A percentile compares a stretch with the other conserved stretches of the same genome.
Evolutionary conservation across 2,797 vertebrate species (phyloP).

Genomic region (Distichodus sexfasciatus): DNA sequence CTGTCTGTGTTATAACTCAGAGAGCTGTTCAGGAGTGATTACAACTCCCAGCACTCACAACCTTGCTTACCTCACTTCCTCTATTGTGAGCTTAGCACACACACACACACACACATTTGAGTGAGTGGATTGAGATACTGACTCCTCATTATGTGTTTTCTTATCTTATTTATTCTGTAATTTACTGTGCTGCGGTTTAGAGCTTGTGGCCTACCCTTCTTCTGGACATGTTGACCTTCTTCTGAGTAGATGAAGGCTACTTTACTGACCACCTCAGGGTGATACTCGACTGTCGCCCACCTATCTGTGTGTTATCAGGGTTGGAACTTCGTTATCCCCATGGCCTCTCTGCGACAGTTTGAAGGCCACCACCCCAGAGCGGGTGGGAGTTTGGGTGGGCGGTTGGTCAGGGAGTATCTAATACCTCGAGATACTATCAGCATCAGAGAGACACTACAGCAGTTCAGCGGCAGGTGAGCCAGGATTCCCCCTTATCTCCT

Average conservation of each 20-base stretch:
- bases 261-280: not conserved
- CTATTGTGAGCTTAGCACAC: not conserved
- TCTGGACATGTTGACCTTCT: not conserved
- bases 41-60: not conserved
- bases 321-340: not conserved
- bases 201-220: no score
- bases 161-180: no score
- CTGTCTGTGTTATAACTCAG: conserved; percentile 13
- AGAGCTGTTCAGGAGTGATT: not conserved
- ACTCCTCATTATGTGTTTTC: not conserved
- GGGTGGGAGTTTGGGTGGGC: not conserved
- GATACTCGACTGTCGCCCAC: not conserved
- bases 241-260: not conserved
- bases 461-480: conserved; percentile 66
- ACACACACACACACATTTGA: not conserved
- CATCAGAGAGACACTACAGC: conserved; percentile 53
- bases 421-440: conserved; percentile 66
- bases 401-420: conserved; percentile 43
- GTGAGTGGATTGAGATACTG: no score
- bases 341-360: not conserved
- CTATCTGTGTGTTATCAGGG: not conserved
- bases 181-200: no score
- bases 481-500: conserved; percentile 57
- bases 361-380: not conserved
- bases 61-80: not conserved